phyloP scores from a whole-genome alignment of 1,140 invertebrate species.

The Lucilia sericata region DNA sequence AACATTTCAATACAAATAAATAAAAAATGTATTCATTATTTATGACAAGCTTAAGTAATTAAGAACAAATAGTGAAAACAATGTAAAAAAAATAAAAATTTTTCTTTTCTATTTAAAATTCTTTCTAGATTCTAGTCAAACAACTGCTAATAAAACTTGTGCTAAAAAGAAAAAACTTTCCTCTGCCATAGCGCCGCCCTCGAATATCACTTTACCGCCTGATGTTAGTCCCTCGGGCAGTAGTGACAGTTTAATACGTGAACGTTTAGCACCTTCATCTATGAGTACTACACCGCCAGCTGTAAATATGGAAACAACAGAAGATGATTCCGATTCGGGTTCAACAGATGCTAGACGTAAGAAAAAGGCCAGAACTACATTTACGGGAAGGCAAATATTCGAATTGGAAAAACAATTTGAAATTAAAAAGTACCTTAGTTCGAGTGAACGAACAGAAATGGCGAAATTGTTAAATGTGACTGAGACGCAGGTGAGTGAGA shows the following conservation, averaged over 20 bases:
- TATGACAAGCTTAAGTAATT: slow-evolving; percentile 8
- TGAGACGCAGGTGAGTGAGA: slow-evolving; percentile 87
- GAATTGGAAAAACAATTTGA: slow-evolving; percentile 96
- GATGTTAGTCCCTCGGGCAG: slow-evolving; percentile 60
- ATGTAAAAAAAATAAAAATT: background rate
- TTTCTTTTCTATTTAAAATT: background rate
- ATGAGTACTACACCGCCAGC: slow-evolving; percentile 53
- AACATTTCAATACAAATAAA: background rate
- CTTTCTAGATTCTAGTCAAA: slow-evolving; percentile 34
- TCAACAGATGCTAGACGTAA: slow-evolving; percentile 80
- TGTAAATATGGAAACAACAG: slow-evolving; percentile 63
- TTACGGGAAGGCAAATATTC: slow-evolving; percentile 95
- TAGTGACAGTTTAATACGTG: slow-evolving; percentile 61
- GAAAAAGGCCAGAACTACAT: slow-evolving; percentile 95
- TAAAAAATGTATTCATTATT: background rate
- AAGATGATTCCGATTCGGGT: slow-evolving; percentile 73
- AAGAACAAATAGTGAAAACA: background rate
- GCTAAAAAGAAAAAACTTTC: slow-evolving; percentile 62
- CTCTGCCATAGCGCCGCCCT: background rate
- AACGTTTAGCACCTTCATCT: slow-evolving; percentile 48
- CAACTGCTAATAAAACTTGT: slow-evolving; percentile 57
- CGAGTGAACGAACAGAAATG: slow-evolving; percentile 94
- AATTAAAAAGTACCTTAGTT: slow-evolving; percentile 95
- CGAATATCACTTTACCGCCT: slow-evolving; percentile 46
- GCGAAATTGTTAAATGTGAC: slow-evolving; percentile 93